Conservation (phyloP, 2,888 invertebrate species). For the Zaprionus obscuricornis region DNA sequence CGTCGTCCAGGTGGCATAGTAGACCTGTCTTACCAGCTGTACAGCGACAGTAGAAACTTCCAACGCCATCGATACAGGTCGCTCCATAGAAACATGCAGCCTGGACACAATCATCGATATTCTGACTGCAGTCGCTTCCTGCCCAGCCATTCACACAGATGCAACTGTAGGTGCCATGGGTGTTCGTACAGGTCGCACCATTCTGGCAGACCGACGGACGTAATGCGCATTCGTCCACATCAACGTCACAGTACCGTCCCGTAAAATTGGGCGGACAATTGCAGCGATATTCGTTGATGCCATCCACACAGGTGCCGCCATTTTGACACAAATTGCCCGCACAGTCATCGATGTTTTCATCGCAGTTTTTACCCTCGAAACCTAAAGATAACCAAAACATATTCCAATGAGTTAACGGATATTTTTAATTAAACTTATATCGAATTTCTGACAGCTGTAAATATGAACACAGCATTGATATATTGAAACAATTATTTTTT, state of each 20-base stretch:
- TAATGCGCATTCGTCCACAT: constrained; percentile 96
- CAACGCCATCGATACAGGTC: constrained; percentile 97
- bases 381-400: too few species aligned
- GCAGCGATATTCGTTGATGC: constrained; percentile 94
- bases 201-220: constrained; percentile 94
- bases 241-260: constrained; percentile 93
- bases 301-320: constrained; percentile 96
- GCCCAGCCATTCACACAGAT: constrained; percentile 99
- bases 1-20: constrained; percentile 97
- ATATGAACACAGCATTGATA: too few species aligned
- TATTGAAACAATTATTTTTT: too few species aligned
- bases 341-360: constrained; percentile 96
- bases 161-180: constrained; percentile 95
- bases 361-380: constrained; percentile 92
- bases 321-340: constrained; percentile 95
- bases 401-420: too few species aligned
- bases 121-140: constrained; percentile 95
- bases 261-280: constrained; percentile 94
- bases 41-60: constrained; percentile 97
- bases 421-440: too few species aligned
- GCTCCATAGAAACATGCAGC: constrained; percentile 98
- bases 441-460: too few species aligned
- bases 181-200: constrained; percentile 98
- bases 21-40: constrained; percentile 97
- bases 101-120: constrained; percentile 97